These are phyloP conservation scores for Zalophus californianus DNA, from an alignment of 2,797 vertebrate genomes.

Conservation along the genomic window DNA sequence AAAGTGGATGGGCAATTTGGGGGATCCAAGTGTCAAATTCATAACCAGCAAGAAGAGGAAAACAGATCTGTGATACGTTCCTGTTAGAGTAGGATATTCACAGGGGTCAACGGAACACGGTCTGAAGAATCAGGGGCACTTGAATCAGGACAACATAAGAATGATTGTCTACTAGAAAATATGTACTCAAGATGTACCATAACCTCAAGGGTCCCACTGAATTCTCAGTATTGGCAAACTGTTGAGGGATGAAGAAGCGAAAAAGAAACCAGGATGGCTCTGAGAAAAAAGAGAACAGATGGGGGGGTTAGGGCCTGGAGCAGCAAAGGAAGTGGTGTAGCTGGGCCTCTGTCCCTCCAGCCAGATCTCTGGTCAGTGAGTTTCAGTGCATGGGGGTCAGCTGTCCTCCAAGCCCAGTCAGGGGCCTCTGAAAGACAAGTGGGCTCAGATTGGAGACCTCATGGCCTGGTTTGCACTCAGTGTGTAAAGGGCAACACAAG, in stretches of 20 bases:
- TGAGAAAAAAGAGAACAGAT: neutral
- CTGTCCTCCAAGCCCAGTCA: neutral
- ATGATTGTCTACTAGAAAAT: neutral
- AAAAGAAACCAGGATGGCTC: neutral
- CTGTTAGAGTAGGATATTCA: neutral
- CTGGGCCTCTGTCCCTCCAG: neutral
- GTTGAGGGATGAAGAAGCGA: neutral
- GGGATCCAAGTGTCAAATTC: neutral
- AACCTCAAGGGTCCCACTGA: neutral
- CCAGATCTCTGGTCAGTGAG: neutral
- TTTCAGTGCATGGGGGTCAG: rapidly evolving
- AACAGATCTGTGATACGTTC: neutral
- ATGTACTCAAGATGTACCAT: neutral
- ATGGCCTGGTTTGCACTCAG: neutral
- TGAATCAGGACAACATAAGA: neutral
- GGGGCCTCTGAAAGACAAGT: neutral
- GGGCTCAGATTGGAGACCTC: neutral
- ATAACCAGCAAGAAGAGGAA: neutral
- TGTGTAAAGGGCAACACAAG: neutral
- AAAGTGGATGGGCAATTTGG: neutral
- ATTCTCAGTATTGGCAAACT: neutral
- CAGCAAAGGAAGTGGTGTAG: neutral
- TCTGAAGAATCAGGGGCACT: neutral
- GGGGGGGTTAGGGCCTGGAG: neutral
- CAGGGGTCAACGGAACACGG: neutral